Evolutionary conservation across 2,797 vertebrate genomes (phyloP), one percentile per base, ranked within the genome.

Genomic region (Myotis planiceps): DNA sequence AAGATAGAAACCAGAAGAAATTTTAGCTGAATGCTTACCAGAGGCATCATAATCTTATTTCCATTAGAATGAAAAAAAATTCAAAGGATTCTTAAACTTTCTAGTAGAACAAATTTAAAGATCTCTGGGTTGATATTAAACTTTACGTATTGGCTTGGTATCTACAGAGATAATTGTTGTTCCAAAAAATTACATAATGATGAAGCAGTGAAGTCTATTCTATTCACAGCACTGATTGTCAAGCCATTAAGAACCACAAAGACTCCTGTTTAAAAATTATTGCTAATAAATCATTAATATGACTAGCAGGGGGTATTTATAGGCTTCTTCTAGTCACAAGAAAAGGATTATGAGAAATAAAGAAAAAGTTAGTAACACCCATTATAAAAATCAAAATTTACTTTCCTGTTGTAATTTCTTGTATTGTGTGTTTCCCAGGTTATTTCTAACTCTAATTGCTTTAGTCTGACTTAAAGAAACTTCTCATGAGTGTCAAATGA

Each of bases 401-500:
- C 39, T 84, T 49, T 32, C 58, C 47, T 84, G 4, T 66, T 96
- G 2, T 85, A 75, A 90, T 90, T 86, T 96, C 66, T 91, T 94
- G 87, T 14, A 49, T 37, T 88, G 6, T 76, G 23, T 95, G 42
- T 66, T 88, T 96, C 16, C 45, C 27, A 95, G 23, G 55, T 29
- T 82, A 2, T 69, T 95, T 93, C 68, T 84, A 88, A 71, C 69
- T 91, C 45, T 90, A 90, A 72, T 55, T 39, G 19, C 27, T 88
- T 83, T 96, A 75, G 60, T 90, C 68, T 85, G 37, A 88, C 6
- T 83, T 45, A 87, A 94, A 96, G 49, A 94, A 88, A 92, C 18
- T 90, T 86, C 9, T 88, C 9, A 82, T 60, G 76, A 37, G 71
- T 95, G 51, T 37, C 58, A 95, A 2, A 65, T 80, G 63, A 80